Conservation (phyloP, 2,888 invertebrate genomes). For the Unio delphinus region DNA sequence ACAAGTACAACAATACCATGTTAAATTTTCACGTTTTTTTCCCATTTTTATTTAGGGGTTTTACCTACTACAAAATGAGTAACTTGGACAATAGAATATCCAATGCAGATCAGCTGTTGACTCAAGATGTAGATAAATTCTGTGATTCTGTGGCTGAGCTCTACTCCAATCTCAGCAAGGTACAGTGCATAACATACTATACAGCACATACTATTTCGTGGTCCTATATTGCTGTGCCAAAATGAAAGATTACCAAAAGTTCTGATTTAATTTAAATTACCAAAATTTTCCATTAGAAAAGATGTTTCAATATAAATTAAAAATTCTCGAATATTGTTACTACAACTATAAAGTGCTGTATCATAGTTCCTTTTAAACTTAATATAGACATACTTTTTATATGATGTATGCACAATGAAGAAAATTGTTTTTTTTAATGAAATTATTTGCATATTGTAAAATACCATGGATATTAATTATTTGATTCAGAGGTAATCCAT, state of each 20-base stretch:
- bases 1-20: too few species aligned
- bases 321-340: too few species aligned
- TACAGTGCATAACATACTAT: constrained; percentile 30
- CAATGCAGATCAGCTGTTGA: constrained; percentile 95
- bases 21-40: background rate
- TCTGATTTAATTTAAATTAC: background rate
- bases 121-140: constrained; percentile 97
- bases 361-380: too few species aligned
- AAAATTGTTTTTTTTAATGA: too few species aligned
- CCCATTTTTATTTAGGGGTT: constrained; percentile 78
- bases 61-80: constrained; percentile 96
- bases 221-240: background rate
- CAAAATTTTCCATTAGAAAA: too few species aligned
- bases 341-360: too few species aligned
- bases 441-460: too few species aligned
- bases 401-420: too few species aligned
- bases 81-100: constrained; percentile 95
- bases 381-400: too few species aligned
- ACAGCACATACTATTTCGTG: background rate
- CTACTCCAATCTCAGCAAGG: constrained; percentile 95
- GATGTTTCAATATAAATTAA: too few species aligned
- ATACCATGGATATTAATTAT: too few species aligned
- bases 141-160: constrained; percentile 95
- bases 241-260: background rate
- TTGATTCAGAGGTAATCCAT: too few species aligned